Percentiles rank a stretch among this genome's conserved stretches.
These are phyloP conservation scores for Numenius arquata DNA, from an alignment of 2,113 vertebrate genomes.

Conservation along the genomic window DNA sequence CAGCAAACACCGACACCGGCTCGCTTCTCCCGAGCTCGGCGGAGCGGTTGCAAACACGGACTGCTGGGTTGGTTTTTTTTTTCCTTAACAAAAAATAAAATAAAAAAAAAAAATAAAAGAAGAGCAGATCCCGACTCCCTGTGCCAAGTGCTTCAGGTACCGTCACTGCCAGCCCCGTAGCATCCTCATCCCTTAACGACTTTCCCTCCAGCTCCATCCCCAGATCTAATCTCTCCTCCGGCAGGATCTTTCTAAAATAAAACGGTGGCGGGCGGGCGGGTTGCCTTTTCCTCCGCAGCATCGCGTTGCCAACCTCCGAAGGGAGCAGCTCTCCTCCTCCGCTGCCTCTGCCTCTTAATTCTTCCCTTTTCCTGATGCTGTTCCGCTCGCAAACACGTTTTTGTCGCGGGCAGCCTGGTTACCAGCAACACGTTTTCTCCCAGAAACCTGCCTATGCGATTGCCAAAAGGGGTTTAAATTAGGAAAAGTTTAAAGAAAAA, in stretches of 20 bases:
- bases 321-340: not conserved
- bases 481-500: not conserved
- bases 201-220: not conserved
- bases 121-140: not conserved
- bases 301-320: not conserved
- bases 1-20: rapidly evolving
- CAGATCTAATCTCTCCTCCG: not conserved
- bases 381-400: not conserved
- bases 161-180: not conserved
- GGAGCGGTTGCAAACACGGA: not conserved
- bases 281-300: not conserved
- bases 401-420: not conserved
- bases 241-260: not conserved
- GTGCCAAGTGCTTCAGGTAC: not conserved
- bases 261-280: not conserved
- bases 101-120: too few relatives aligned
- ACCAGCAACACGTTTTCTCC: not conserved
- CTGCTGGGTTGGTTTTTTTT: too few relatives aligned
- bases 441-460: rapidly evolving
- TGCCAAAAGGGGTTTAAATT: not conserved
- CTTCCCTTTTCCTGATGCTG: not conserved
- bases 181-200: not conserved
- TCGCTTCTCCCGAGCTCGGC: not conserved
- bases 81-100: too few relatives aligned
- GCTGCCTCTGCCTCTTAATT: not conserved